Conservation (phyloP, 2,888 invertebrate species). For the Atethmia centrago region DNA sequence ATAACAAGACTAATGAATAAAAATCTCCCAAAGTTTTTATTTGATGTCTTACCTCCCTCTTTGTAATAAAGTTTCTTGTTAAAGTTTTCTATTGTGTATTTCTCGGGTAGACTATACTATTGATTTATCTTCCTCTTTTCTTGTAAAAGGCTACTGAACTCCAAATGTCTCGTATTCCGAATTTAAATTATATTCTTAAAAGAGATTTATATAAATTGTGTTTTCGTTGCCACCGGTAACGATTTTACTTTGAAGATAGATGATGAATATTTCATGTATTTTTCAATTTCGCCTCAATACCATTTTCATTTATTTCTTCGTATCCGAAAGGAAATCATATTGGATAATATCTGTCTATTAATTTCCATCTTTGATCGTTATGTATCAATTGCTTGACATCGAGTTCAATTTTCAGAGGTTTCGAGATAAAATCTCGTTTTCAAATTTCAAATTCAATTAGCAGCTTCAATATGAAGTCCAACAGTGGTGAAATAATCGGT, state of each 20-base stretch:
- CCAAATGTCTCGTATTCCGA: constrained; percentile 33
- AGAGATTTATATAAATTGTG: constrained; percentile 12
- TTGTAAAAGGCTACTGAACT: constrained; percentile 61
- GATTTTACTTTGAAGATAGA: constrained; percentile 4
- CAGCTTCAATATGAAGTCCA: constrained; percentile 22
- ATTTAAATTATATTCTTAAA: constrained; percentile 27
- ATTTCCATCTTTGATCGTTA: background rate
- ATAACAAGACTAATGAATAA: constrained; percentile 72
- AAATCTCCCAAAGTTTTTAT: constrained; percentile 71
- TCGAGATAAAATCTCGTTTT: constrained; percentile 16
- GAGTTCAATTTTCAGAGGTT: constrained; percentile 7
- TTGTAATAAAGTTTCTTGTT: constrained; percentile 63
- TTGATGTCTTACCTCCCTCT: constrained; percentile 65
- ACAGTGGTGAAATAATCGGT: constrained; percentile 11
- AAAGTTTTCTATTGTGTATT: constrained; percentile 67
- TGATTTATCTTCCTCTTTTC: constrained; percentile 56
- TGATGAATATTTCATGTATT: background rate
- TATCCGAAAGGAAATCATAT: constrained; percentile 9
- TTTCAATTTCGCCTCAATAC: constrained; percentile 5
- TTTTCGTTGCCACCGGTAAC: constrained; percentile 10
- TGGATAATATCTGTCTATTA: constrained; percentile 1
- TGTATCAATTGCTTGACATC: constrained; percentile 9
- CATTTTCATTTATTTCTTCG: constrained; percentile 10
- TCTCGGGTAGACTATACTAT: constrained; percentile 61
- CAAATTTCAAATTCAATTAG: constrained; percentile 29